Base-by-base conservation (phyloP, 2,888 invertebrate species). In the Hirtodrosophila duncani region DNA sequence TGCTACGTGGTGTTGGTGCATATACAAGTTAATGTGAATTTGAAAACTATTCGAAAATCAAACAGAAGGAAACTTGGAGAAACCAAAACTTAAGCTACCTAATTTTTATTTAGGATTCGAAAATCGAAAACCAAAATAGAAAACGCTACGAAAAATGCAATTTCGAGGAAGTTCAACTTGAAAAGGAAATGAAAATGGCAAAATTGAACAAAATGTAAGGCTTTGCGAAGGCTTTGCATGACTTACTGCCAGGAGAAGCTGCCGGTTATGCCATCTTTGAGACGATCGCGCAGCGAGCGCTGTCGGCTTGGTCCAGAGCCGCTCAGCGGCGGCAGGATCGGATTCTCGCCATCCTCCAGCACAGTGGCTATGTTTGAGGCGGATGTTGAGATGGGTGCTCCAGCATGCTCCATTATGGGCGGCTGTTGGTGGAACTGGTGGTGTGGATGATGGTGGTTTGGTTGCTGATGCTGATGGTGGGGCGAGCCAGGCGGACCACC, bases 211-310 rank as follows among this genome's bases (percentile, higher is more conserved):
- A 39, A 38, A 48, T 52, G 4, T 46, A 52, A 45, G 42, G 37
- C 37, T 29, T 18, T 41, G 44, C 57, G 52, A 51, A 57, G 52
- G 62, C 39, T 29, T 59, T 33, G 23, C 20, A 21, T 29, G 9
- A 93, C 93, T 93, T 89, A 93, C 93, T 93, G 93, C 93, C 93
- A 93, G 81, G 91, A 90, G 85, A 93, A 92, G 80, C 92, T 92
- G 86, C 92, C 92, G 37, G 92, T 91, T 83, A 93, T 93, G 82
- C 93, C 93, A 65, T 93, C 93, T 85, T 92, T 90, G 41, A 93
- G 91, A 46, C 93, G 90, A 85, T 93, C 93, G 86, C 92, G 92
- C 75, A 93, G 89, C 41, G 93, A 93, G 59, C 93, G 90, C 82
- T 93, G 93, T 49, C 93, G 89, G 55, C 92, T 90, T 48, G 93